Percentiles rank a stretch among this genome's conserved stretches.
These are phyloP conservation scores for Proctacanthus coquilletti DNA, from an alignment of 1,140 invertebrate species.

Conservation along the genomic window DNA sequence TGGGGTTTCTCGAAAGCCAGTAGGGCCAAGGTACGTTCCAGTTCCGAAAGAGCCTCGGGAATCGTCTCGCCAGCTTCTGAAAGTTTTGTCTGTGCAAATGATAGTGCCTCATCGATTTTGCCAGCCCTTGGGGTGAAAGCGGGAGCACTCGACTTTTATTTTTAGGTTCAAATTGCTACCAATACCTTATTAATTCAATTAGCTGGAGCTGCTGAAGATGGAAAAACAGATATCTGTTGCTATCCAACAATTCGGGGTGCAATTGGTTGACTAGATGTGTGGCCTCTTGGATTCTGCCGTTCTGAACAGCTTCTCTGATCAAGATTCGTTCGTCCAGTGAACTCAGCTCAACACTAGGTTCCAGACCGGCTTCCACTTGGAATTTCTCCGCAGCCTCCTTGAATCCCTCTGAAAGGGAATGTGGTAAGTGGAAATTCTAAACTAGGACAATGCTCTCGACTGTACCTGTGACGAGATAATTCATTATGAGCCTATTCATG, in stretches of 20 bases:
- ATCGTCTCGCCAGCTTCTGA: slow-evolving; percentile 85
- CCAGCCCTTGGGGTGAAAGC: slow-evolving; percentile 37
- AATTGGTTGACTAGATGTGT: slow-evolving; percentile 85
- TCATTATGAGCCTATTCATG: slow-evolving; percentile 97
- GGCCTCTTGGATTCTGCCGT: slow-evolving; percentile 83
- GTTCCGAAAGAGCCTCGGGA: slow-evolving; percentile 54
- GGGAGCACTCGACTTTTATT: not conserved
- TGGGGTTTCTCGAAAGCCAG: slow-evolving; percentile 94
- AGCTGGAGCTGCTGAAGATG: slow-evolving; percentile 92
- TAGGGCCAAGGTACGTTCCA: slow-evolving; percentile 79
- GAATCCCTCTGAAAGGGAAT: slow-evolving; percentile 64
- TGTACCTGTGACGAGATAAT: slow-evolving; percentile 93
- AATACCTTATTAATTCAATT: slow-evolving; percentile 74
- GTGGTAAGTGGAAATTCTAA: slow-evolving; percentile 2
- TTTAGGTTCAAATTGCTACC: too few relatives aligned
- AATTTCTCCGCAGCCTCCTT: slow-evolving; percentile 98
- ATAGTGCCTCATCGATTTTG: slow-evolving; percentile 85
- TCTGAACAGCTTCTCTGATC: slow-evolving; percentile 88
- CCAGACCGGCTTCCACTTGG: slow-evolving; percentile 81
- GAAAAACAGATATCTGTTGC: slow-evolving; percentile 90
- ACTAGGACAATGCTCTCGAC: slow-evolving; percentile 3
- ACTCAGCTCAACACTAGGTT: slow-evolving; percentile 71
- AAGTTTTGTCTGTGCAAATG: slow-evolving; percentile 87
- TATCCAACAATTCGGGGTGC: slow-evolving; percentile 88
- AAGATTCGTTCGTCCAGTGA: slow-evolving; percentile 85